Evolutionary conservation across 1,140 invertebrate genomes (phyloP).

Genomic region (Papilio xuthus): DNA sequence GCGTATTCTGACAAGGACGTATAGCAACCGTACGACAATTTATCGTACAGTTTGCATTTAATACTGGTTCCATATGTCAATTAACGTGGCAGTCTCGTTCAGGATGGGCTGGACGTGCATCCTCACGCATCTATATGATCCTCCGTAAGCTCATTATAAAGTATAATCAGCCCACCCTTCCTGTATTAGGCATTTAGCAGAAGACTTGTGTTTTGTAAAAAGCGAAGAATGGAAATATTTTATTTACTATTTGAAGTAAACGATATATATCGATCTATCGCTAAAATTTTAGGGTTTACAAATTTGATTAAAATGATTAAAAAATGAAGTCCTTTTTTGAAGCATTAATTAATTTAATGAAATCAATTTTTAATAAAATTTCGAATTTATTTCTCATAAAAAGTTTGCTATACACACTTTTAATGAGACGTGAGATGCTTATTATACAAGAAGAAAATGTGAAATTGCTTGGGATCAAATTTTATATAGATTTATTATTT

Average conservation of each 20-base stretch:
- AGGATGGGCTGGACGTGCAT: conserved; percentile 47
- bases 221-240: conserved; percentile 14
- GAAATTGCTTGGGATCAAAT: not conserved
- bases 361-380: no score
- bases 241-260: not conserved
- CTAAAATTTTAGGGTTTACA: no score
- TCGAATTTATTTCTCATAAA: no score
- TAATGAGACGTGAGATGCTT: no score
- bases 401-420: no score
- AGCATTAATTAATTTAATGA: no score
- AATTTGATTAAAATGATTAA: no score
- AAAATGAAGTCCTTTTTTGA: no score
- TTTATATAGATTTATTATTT: not conserved
- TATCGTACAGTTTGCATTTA: conserved; percentile 38
- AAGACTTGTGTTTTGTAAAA: conserved; percentile 18
- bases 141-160: conserved; percentile 56
- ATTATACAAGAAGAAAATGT: not conserved
- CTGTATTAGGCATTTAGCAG: conserved; percentile 46
- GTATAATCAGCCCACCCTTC: conserved; percentile 60
- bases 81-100: conserved; percentile 48
- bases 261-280: no score
- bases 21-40: conserved; percentile 10
- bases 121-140: conserved; percentile 55
- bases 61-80: conserved; percentile 44
- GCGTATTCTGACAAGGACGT: conserved; percentile 9